phyloP scores from a whole-genome alignment of 1,140 invertebrate genomes.

The Mycetomoellerius zeteki region DNA sequence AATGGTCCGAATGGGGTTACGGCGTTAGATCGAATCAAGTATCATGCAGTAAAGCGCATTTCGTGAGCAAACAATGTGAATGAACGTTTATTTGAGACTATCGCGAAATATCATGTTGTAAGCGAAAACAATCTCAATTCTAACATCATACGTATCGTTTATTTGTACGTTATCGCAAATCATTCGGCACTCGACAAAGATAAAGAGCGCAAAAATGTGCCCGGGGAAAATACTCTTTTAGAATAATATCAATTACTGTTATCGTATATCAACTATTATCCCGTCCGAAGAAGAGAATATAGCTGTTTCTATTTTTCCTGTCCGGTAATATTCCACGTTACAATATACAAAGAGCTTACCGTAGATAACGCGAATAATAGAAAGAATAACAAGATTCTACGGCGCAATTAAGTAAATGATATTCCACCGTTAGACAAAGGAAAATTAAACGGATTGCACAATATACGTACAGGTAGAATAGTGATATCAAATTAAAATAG shows the following conservation, averaged over 20 bases:
- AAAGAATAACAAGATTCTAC: constrained; percentile 32
- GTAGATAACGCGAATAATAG: constrained; percentile 38
- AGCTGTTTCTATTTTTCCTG: not conserved
- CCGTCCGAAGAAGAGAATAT: not conserved
- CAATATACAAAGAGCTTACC: constrained; percentile 4
- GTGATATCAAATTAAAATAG: not conserved
- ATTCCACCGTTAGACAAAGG: constrained; percentile 25
- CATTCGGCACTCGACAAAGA: not conserved
- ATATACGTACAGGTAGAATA: not conserved
- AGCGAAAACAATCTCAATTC: constrained; percentile 29
- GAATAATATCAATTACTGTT: constrained; percentile 8
- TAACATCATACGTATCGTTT: not conserved
- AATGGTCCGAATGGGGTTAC: constrained; percentile 8
- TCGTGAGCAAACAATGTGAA: constrained; percentile 29
- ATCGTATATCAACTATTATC: constrained; percentile 5
- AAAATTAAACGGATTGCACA: constrained; percentile 11
- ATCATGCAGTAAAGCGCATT: constrained; percentile 8
- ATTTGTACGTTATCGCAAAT: constrained; percentile 23
- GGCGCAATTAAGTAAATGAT: constrained; percentile 43
- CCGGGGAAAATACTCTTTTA: not conserved
- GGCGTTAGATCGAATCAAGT: constrained; percentile 19
- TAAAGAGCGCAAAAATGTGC: not conserved
- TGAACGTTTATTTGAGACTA: constrained; percentile 33
- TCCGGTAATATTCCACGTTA: constrained; percentile 10
- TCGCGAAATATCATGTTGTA: not conserved